Base-by-base conservation (phyloP, 2,888 invertebrate species). In the Doris montereyensis region DNA sequence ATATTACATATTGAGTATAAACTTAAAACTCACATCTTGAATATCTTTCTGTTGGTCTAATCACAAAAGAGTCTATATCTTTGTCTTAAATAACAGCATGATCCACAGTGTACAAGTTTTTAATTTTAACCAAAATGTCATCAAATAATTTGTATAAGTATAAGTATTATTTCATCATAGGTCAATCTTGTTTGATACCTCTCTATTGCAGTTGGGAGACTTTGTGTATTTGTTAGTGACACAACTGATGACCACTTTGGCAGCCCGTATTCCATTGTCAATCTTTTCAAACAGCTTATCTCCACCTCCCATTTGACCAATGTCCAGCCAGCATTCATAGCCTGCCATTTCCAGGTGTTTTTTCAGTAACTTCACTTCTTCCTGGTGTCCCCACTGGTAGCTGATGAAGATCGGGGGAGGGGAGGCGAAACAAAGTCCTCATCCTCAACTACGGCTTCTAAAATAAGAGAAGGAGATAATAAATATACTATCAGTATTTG, bases 271-370 rank as follows among this genome's bases (percentile, higher is more conserved):
- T 8, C 90, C 90, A 26, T 81, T 75, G 82, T 90, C 90, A 41
- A 90, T 90, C 81, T 89, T 89, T 60, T 85, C 86, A 81, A 87
- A 90, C 60, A 90, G 83, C 78, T 90, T 90, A 82, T 90, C 90
- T 28, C 90, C 90, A 0, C 90, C 90, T 24, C 90, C 90, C 90
- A 90, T 90, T 82, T 90, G 89, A 52, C 90, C 90, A 30, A 89
- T 85, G 82, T 90, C 90, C 87, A 90, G 86, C 90, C 90, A 90
- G 78, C 89, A 88, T 30, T 85, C 83, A 77, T 86, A 89, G 2
- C 90, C 89, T 4, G 89, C 89, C 87, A 86, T 86, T 67, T 85
- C 85, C 65, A 90, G 84, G 79, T 90, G 89, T 17, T 87, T 83
- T 60, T 85, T 83, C 32, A 90, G 81, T 4, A 88, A 79, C 77